phyloP scores from a whole-genome alignment of 2,113 vertebrate genomes.

The Aptenodytes forsteri region DNA sequence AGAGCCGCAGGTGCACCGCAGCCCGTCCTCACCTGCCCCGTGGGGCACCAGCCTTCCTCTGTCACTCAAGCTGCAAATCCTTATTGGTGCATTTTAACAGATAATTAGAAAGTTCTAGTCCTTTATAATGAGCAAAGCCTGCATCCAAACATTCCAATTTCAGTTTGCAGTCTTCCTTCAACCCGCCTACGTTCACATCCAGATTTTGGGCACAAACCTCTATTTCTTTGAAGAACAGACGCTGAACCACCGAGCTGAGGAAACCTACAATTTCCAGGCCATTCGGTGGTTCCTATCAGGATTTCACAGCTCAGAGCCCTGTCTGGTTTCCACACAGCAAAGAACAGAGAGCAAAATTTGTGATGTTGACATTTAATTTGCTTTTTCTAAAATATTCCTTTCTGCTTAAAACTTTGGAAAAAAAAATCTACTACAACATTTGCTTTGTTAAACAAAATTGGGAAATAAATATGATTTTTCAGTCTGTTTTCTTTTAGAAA shows the following conservation, averaged over 20 bases:
- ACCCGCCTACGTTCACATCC: background rate
- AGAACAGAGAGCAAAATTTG: background rate
- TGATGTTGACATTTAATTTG: background rate
- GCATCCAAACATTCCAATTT: background rate
- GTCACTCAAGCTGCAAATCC: background rate
- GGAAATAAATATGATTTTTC: background rate
- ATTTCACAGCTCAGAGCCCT: background rate
- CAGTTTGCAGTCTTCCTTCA: background rate
- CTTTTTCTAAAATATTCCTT: background rate
- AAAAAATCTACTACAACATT: background rate
- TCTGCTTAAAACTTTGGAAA: background rate
- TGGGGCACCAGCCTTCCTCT: background rate
- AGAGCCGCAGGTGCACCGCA: background rate
- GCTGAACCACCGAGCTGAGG: background rate
- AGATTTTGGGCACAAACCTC: background rate
- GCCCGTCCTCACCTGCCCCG: background rate
- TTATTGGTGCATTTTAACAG: background rate
- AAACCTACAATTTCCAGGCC: background rate
- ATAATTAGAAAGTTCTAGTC: background rate
- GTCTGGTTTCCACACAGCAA: background rate
- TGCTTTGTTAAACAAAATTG: background rate
- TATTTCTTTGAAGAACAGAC: background rate
- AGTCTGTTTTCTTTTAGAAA: background rate
- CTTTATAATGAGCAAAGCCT: background rate
- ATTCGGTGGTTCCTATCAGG: fast-evolving